These are phyloP conservation scores for Solenopsis invicta DNA, from an alignment of 1,140 invertebrate genomes.

Conservation along the genomic window DNA sequence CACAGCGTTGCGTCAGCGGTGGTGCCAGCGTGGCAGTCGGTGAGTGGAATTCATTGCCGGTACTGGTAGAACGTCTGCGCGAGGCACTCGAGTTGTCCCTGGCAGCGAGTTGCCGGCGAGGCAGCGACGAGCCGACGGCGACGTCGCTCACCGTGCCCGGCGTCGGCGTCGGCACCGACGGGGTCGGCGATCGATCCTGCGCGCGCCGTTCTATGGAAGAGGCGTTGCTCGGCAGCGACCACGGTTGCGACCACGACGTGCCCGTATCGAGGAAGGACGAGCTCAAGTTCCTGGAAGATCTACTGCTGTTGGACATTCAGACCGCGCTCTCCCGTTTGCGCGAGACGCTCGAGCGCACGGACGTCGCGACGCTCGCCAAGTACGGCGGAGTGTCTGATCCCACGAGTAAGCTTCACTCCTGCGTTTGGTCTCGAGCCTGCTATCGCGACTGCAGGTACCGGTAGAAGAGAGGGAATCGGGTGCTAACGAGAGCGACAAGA, in stretches of 20 bases:
- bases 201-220: slow-evolving; percentile 74
- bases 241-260: slow-evolving; percentile 11
- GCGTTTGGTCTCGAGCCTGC: slow-evolving; percentile 91
- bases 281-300: slow-evolving; percentile 82
- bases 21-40: slow-evolving; percentile 71
- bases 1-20: slow-evolving; percentile 45
- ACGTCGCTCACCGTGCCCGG: slow-evolving; percentile 71
- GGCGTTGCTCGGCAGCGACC: slow-evolving; percentile 32
- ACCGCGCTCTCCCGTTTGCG: slow-evolving; percentile 91
- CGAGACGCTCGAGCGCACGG: slow-evolving; percentile 89
- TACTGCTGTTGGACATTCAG: slow-evolving; percentile 92
- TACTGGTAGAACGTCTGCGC: slow-evolving; percentile 85
- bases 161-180: slow-evolving; percentile 79
- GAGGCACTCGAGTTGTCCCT: slow-evolving; percentile 83
- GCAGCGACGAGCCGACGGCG: slow-evolving; percentile 72
- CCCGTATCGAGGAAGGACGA: slow-evolving; percentile 76
- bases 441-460: slow-evolving; percentile 89
- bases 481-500: not conserved
- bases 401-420: slow-evolving; percentile 89
- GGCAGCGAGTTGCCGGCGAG: slow-evolving; percentile 71
- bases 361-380: slow-evolving; percentile 86
- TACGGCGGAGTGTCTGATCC: slow-evolving; percentile 85
- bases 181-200: slow-evolving; percentile 72
- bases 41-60: slow-evolving; percentile 86
- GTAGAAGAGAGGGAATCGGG: slow-evolving; percentile 76